Evolutionary conservation across 2,113 vertebrate genomes (phyloP).

Genomic region (Prunella himalayana): DNA sequence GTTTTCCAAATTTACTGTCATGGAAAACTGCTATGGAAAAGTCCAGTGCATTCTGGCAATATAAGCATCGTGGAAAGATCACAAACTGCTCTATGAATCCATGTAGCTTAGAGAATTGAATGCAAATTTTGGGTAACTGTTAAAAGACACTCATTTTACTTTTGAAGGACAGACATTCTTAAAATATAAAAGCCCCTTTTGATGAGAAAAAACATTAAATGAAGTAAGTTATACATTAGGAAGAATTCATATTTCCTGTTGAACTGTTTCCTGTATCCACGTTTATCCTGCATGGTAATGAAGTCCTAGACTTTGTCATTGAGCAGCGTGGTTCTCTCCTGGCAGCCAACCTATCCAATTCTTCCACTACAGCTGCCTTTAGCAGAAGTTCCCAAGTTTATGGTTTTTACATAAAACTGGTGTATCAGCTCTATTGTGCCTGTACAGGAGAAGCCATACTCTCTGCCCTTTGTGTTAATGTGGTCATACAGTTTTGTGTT

Average conservation of each 20-base stretch:
- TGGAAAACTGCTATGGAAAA: neutral
- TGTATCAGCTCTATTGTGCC: too few species aligned
- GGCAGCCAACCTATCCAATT: neutral
- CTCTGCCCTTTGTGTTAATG: neutral
- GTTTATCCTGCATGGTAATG: neutral
- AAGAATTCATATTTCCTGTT: neutral
- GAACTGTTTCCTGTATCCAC: neutral
- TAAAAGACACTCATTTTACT: neutral
- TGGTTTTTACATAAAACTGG: neutral
- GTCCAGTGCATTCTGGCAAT: neutral
- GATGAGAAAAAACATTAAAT: neutral
- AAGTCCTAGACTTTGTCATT: neutral
- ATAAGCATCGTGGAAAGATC: neutral
- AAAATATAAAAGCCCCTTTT: neutral
- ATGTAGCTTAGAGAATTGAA: neutral
- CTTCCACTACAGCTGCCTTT: neutral
- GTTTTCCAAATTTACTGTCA: neutral
- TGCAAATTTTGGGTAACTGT: neutral
- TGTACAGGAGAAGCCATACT: neutral
- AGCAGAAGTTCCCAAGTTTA: neutral
- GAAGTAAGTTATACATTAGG: neutral
- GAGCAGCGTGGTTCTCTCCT: neutral
- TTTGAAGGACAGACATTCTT: neutral
- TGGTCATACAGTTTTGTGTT: neutral
- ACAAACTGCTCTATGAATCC: neutral